Percentiles rank a stretch among this genome's conserved stretches.
Conservation (phyloP, 2,797 vertebrate genomes). For the Molossus alvarezi region DNA sequence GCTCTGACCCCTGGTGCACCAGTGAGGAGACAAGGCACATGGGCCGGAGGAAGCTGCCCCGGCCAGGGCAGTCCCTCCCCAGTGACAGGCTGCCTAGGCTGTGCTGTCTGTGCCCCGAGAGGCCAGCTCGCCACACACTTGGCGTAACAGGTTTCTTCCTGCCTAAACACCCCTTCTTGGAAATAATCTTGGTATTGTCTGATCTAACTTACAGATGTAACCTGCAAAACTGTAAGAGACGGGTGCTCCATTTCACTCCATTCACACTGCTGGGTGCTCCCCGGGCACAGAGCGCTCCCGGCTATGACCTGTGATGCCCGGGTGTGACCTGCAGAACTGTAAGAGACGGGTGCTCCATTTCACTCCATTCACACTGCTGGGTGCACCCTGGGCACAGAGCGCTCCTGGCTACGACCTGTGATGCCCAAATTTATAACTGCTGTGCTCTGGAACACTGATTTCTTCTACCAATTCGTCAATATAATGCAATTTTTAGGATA, state of each 20-base stretch:
- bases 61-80: accelerated
- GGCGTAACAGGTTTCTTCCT: background rate
- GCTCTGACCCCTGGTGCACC: background rate
- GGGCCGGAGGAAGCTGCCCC: background rate
- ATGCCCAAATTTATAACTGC: background rate
- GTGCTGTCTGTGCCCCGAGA: accelerated
- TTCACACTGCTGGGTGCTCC: background rate
- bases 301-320: background rate
- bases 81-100: accelerated
- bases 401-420: background rate
- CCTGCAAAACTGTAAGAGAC: background rate
- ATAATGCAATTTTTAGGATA: background rate
- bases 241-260: background rate
- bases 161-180: background rate
- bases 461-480: background rate
- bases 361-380: background rate
- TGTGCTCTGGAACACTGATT: background rate
- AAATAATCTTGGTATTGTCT: background rate
- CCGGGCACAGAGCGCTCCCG: background rate
- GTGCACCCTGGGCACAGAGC: too few species aligned
- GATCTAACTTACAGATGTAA: background rate
- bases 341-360: background rate
- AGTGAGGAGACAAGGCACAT: background rate
- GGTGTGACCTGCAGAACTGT: background rate
- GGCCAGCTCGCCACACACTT: background rate